phyloP scores from a whole-genome alignment of 2,888 invertebrate species.

The Amphimallon solstitiale region DNA sequence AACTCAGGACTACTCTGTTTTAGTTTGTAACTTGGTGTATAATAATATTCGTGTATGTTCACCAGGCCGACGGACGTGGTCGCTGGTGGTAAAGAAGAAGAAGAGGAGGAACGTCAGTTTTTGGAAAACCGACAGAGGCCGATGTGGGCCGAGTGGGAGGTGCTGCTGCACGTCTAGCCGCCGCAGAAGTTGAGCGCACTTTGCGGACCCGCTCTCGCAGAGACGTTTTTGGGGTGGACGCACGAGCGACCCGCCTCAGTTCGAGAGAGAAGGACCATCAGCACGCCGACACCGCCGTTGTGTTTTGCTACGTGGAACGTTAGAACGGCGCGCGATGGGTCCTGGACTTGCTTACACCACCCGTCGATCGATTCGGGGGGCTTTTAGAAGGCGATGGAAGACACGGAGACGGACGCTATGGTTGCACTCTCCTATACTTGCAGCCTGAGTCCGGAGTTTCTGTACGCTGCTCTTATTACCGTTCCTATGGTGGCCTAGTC shows the following conservation, averaged over 20 bases:
- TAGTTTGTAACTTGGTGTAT: slow-evolving; percentile 31
- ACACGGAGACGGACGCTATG: slow-evolving; percentile 28
- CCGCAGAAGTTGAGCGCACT: slow-evolving; percentile 68
- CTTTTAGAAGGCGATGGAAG: slow-evolving; percentile 35
- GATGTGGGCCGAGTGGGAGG: slow-evolving; percentile 57
- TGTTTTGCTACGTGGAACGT: background rate
- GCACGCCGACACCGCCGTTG: slow-evolving; percentile 28
- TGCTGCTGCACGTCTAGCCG: slow-evolving; percentile 61
- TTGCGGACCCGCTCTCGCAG: slow-evolving; percentile 59
- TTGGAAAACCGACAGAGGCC: slow-evolving; percentile 50
- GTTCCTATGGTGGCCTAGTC: slow-evolving; percentile 1
- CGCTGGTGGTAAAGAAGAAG: slow-evolving; percentile 44
- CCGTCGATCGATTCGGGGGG: slow-evolving; percentile 35
- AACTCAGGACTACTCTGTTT: slow-evolving; percentile 16
- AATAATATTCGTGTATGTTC: slow-evolving; percentile 39
- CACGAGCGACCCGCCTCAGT: slow-evolving; percentile 58
- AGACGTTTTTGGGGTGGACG: slow-evolving; percentile 60
- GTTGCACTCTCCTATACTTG: slow-evolving; percentile 25
- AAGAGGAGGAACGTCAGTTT: slow-evolving; percentile 40
- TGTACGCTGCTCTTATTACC: slow-evolving; percentile 20
- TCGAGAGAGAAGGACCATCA: slow-evolving; percentile 56
- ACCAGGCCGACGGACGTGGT: slow-evolving; percentile 30
- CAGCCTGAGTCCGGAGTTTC: slow-evolving; percentile 21
- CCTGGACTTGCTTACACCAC: slow-evolving; percentile 15
- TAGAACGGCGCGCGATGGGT: slow-evolving; percentile 26